These are phyloP conservation scores for Drosophila bocki DNA, from an alignment of 1,140 invertebrate genomes.

Conservation along the genomic window DNA sequence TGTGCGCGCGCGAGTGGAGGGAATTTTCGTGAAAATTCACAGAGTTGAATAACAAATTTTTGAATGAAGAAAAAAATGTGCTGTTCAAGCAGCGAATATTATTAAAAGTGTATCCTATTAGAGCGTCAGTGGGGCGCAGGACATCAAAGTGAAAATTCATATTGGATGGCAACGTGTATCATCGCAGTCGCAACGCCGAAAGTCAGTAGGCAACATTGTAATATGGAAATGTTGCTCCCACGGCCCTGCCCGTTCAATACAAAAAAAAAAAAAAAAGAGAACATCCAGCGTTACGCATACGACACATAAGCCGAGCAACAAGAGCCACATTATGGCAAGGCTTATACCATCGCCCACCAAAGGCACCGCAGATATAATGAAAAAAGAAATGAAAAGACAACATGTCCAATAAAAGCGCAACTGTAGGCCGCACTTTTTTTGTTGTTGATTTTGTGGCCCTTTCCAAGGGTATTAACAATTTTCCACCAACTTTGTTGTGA, in stretches of 20 bases:
- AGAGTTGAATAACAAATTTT: constrained; percentile 28
- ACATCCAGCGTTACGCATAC: constrained; percentile 46
- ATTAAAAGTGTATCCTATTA: constrained; percentile 56
- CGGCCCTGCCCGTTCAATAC: constrained; percentile 14
- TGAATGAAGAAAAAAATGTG: constrained; percentile 23
- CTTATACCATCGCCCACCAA: constrained; percentile 19
- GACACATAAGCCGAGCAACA: constrained; percentile 36
- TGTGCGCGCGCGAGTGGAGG: constrained; percentile 5
- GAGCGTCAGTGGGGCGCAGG: constrained; percentile 14
- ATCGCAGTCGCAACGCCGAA: not conserved
- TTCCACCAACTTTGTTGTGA: not conserved
- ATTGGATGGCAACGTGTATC: constrained; percentile 31
- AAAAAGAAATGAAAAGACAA: constrained; percentile 32
- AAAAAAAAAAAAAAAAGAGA: constrained; percentile 16
- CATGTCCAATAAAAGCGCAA: constrained; percentile 41
- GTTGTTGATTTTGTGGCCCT: not conserved
- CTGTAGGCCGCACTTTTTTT: not conserved
- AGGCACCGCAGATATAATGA: constrained; percentile 22
- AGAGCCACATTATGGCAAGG: constrained; percentile 39
- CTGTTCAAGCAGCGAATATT: constrained; percentile 61
- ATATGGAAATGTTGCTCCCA: constrained; percentile 16
- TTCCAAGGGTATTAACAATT: not conserved
- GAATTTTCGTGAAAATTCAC: constrained; percentile 1
- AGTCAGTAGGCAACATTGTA: constrained; percentile 10
- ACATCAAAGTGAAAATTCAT: constrained; percentile 58